phyloP scores from a whole-genome alignment of 2,888 invertebrate genomes.

The Macropis europaea region DNA sequence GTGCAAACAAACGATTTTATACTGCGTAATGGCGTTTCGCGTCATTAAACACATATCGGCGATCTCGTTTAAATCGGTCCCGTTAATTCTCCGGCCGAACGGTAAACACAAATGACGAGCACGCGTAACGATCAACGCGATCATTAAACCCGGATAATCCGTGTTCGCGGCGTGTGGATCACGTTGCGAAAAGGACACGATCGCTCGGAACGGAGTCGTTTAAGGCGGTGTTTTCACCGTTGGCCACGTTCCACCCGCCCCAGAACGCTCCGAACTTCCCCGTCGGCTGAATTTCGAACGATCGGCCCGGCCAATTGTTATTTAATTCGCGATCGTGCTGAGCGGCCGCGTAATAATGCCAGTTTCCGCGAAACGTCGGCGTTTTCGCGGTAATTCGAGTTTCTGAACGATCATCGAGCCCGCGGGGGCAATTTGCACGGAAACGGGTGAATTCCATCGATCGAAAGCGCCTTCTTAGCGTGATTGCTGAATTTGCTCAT shows the following conservation, averaged over 20 bases:
- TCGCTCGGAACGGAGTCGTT: not conserved
- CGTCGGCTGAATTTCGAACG: not conserved
- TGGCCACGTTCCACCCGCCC: not conserved
- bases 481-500: too few relatives aligned
- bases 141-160: slow-evolving; percentile 57
- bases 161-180: slow-evolving; percentile 9
- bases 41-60: slow-evolving; percentile 51
- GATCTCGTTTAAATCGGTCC: slow-evolving; percentile 54
- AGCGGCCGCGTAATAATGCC: slow-evolving; percentile 11
- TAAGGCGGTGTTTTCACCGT: not conserved
- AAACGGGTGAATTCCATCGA: slow-evolving; percentile 30
- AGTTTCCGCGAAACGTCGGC: slow-evolving; percentile 22
- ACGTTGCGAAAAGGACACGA: not conserved
- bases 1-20: slow-evolving; percentile 49
- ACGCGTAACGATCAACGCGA: slow-evolving; percentile 43
- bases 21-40: slow-evolving; percentile 54
- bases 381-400: slow-evolving; percentile 36
- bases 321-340: slow-evolving; percentile 36
- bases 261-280: not conserved
- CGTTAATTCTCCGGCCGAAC: slow-evolving; percentile 54
- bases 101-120: slow-evolving; percentile 52
- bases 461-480: too few relatives aligned
- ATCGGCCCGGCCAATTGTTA: slow-evolving; percentile 24
- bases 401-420: slow-evolving; percentile 29
- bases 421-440: slow-evolving; percentile 37